Evolutionary conservation across 2,797 vertebrate genomes (phyloP).

Genomic region (Lagorchestes hirsutus): DNA sequence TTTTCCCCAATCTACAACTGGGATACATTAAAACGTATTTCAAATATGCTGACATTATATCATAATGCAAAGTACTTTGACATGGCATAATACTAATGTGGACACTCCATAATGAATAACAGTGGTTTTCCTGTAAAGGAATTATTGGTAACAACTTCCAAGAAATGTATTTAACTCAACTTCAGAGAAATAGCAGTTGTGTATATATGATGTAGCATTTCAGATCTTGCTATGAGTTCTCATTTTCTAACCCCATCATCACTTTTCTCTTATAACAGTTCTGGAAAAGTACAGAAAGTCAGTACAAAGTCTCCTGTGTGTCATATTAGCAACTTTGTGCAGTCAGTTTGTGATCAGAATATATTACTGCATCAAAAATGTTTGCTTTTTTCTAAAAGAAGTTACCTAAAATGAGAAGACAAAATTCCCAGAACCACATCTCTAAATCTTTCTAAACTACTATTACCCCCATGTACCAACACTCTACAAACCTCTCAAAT

Average conservation of each 20-base stretch:
- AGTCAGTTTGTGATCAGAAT: constrained; percentile 83
- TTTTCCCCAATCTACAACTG: constrained; percentile 76
- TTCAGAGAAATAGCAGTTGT: constrained; percentile 66
- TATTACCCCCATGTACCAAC: neutral
- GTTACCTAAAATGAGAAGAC: constrained; percentile 42
- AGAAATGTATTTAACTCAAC: constrained; percentile 77
- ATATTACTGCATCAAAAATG: constrained; percentile 74
- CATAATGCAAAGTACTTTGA: constrained; percentile 77
- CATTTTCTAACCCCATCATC: constrained; percentile 61
- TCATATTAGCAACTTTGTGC: constrained; percentile 74
- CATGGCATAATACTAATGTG: constrained; percentile 74
- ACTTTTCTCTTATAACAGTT: constrained; percentile 77
- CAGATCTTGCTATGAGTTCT: constrained; percentile 68
- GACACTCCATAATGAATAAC: constrained; percentile 78
- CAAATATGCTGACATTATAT: constrained; percentile 75
- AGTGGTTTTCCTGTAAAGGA: constrained; percentile 78
- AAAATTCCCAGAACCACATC: neutral
- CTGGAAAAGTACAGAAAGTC: constrained; percentile 82
- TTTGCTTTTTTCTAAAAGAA: constrained; percentile 79
- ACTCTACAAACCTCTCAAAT: constrained; percentile 17
- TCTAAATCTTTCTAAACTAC: constrained; percentile 47
- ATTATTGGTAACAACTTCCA: constrained; percentile 73
- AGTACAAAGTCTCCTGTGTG: constrained; percentile 79
- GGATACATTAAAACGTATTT: constrained; percentile 80
- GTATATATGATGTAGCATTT: constrained; percentile 42